phyloP scores from a whole-genome alignment of 2,113 vertebrate species.

The Ranitomeya imitator region DNA sequence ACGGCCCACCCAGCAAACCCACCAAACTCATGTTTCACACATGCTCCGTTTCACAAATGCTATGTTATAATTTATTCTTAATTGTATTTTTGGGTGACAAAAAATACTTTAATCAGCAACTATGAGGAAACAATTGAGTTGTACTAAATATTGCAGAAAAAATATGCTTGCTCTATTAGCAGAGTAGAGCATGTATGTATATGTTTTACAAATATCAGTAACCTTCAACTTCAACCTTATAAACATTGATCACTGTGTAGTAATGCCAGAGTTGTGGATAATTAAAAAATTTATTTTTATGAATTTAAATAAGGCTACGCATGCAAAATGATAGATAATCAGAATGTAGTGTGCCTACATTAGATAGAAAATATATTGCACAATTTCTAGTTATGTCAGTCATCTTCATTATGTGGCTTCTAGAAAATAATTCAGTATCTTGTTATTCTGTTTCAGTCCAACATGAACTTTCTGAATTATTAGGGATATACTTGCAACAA shows the following conservation, averaged over 20 bases:
- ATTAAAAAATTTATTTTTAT: constrained; percentile 39
- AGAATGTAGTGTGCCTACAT: background rate
- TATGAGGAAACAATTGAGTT: background rate
- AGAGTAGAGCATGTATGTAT: background rate
- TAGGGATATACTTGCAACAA: constrained; percentile 34
- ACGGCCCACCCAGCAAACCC: too few relatives aligned
- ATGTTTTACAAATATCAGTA: background rate
- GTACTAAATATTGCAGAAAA: background rate
- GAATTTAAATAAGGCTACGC: background rate
- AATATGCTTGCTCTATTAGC: constrained; percentile 11
- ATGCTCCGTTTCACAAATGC: too few relatives aligned
- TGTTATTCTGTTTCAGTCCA: constrained; percentile 19
- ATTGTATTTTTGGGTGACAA: background rate
- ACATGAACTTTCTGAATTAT: constrained; percentile 43
- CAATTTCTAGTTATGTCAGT: constrained; percentile 4
- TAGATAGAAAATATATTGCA: constrained; percentile 22
- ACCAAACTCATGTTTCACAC: too few relatives aligned
- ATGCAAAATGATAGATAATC: constrained; percentile 19
- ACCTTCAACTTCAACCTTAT: background rate
- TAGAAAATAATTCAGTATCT: constrained; percentile 43
- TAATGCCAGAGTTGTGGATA: background rate
- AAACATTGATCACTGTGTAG: constrained; percentile 1
- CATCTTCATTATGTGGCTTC: constrained; percentile 36
- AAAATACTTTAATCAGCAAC: too few relatives aligned
- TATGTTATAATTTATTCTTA: background rate